phyloP scores from a whole-genome alignment of 35 echinoderm and acorn worm genomes.

The Heliocidaris tuberculata region DNA sequence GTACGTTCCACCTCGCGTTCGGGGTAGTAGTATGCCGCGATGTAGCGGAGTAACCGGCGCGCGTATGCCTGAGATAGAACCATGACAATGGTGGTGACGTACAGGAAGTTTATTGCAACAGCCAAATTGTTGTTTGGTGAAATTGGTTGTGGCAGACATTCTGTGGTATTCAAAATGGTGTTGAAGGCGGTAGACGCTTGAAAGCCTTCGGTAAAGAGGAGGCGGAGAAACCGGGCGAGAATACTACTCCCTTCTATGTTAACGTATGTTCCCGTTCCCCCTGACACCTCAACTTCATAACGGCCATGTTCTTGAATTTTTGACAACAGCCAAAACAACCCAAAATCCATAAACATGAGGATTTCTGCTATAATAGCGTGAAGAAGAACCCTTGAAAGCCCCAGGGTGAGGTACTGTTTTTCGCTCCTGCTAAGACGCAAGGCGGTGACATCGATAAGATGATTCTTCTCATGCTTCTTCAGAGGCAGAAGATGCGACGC shows the following conservation, averaged over 20 bases:
- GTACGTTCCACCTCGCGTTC: conserved; percentile 76
- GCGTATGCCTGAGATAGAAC: conserved; percentile 87
- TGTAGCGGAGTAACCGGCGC: conserved; percentile 62
- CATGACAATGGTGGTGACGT: conserved; percentile 68
- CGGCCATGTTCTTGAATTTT: conserved; percentile 66
- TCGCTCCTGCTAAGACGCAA: conserved; percentile 64
- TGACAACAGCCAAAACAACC: conserved; percentile 61
- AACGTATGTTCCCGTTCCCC: conserved; percentile 46
- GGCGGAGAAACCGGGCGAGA: conserved; percentile 50
- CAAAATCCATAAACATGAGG: conserved; percentile 74
- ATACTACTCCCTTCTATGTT: conserved; percentile 60
- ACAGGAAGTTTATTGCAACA: conserved; percentile 67
- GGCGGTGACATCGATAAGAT: conserved; percentile 65
- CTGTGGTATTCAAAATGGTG: conserved; percentile 56
- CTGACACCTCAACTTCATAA: conserved; percentile 57
- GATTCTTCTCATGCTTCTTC: conserved; percentile 73
- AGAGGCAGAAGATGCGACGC: conserved; percentile 63
- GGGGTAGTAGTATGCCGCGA: conserved; percentile 85
- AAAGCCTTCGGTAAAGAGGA: conserved; percentile 68
- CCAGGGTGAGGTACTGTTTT: conserved; percentile 75
- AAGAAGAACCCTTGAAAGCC: conserved; percentile 66
- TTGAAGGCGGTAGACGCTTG: conserved; percentile 71
- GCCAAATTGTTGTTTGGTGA: conserved; percentile 60
- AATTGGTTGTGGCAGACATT: conserved; percentile 67
- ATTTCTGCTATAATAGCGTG: conserved; percentile 67